Percentiles rank a stretch among this genome's conserved stretches.
Evolutionary conservation across 1,140 invertebrate genomes (phyloP).

Genomic region (Eurosta solidaginis): DNA sequence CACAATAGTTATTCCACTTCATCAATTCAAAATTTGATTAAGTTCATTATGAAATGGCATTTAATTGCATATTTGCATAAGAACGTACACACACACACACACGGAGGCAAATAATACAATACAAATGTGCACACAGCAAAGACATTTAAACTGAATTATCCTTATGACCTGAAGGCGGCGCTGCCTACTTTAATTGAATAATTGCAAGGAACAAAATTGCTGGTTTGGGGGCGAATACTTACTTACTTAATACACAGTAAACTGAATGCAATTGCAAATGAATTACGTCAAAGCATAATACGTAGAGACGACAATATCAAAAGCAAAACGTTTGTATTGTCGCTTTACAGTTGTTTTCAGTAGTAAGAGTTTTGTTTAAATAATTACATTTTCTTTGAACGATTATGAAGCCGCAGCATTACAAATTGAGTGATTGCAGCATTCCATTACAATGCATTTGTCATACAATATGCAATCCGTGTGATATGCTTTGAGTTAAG

Average conservation of each 20-base stretch:
- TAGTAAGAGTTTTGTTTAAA: not conserved
- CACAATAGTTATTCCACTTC: slow-evolving; percentile 22
- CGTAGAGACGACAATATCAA: too few relatives aligned
- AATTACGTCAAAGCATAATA: not conserved
- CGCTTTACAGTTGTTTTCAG: too few relatives aligned
- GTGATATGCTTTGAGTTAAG: too few relatives aligned
- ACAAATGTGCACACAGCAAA: not conserved
- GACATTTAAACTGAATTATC: slow-evolving; percentile 24
- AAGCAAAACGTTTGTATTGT: too few relatives aligned
- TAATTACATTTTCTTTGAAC: slow-evolving; percentile 10
- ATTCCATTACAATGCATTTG: not conserved
- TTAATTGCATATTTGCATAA: slow-evolving; percentile 21
- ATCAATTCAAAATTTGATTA: slow-evolving; percentile 22
- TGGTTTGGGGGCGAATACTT: not conserved
- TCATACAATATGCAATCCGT: too few relatives aligned
- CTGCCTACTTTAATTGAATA: slow-evolving; percentile 21
- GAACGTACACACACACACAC: not conserved
- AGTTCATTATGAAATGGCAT: slow-evolving; percentile 24
- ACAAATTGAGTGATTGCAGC: slow-evolving; percentile 23
- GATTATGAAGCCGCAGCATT: slow-evolving; percentile 25
- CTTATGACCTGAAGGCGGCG: not conserved
- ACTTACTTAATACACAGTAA: slow-evolving; percentile 1
- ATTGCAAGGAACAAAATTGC: slow-evolving; percentile 19
- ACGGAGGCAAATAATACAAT: not conserved
- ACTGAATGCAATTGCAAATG: not conserved